Conservation (phyloP, 2,113 vertebrate species). For the Glaucidium brasilianum region DNA sequence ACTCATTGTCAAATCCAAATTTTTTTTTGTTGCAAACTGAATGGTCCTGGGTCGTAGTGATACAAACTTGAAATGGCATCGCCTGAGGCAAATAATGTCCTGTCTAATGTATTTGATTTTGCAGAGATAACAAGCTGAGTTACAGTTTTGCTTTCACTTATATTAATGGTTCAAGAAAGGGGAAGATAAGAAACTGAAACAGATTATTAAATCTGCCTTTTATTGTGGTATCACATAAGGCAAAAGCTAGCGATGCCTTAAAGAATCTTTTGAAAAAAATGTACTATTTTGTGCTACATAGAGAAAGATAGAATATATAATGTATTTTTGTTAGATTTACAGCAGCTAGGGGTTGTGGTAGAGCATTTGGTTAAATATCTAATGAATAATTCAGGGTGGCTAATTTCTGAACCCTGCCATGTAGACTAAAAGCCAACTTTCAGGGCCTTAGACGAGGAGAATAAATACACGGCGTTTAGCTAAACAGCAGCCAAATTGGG, state of each 20-base stretch:
- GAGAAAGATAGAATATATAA: background rate
- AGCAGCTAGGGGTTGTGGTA: background rate
- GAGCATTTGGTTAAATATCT: background rate
- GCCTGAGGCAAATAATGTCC: background rate
- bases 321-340: background rate
- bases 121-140: background rate
- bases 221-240: background rate
- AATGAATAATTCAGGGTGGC: background rate
- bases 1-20: background rate
- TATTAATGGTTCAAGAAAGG: background rate
- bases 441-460: background rate
- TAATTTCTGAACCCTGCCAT: background rate
- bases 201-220: conserved; percentile 18
- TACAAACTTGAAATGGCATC: background rate
- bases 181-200: background rate
- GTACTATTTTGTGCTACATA: background rate
- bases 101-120: background rate
- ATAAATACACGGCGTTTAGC: background rate
- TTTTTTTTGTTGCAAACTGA: background rate
- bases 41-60: background rate
- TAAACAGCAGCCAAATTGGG: background rate
- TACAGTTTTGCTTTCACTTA: background rate
- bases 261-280: background rate
- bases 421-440: background rate
- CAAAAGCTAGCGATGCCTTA: background rate